phyloP scores from a whole-genome alignment of 92 coral and sea anemone genomes.

The Epizoanthus ramosus region DNA sequence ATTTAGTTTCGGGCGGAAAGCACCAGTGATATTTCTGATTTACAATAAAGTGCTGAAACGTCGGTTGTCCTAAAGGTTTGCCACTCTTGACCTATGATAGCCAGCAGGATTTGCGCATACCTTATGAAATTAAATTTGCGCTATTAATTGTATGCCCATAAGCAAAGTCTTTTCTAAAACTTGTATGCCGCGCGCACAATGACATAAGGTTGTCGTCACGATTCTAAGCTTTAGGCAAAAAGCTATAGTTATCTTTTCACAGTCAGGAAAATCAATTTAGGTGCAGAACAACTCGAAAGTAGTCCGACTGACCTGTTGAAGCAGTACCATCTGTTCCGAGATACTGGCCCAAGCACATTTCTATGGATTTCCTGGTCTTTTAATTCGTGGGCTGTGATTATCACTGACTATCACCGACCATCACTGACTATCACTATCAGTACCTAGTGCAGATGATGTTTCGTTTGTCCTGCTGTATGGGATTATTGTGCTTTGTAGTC shows the following conservation, averaged over 20 bases:
- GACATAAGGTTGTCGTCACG: slow-evolving; percentile 42
- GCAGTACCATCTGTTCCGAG: too few species aligned
- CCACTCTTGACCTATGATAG: slow-evolving; percentile 11
- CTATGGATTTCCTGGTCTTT: too few species aligned
- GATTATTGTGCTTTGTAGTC: too few species aligned
- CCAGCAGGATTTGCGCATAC: slow-evolving; percentile 28
- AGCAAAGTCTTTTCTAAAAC: slow-evolving; percentile 13
- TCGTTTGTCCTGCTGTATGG: too few species aligned
- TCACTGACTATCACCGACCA: too few species aligned
- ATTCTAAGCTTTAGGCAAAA: not conserved
- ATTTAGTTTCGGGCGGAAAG: not conserved
- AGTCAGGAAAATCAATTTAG: not conserved
- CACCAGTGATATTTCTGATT: slow-evolving; percentile 20
- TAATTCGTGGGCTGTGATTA: too few species aligned
- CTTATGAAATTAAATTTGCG: slow-evolving; percentile 24
- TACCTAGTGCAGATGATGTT: too few species aligned
- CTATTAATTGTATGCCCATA: slow-evolving; percentile 21
- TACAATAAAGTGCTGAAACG: slow-evolving; percentile 12
- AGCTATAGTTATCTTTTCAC: slow-evolving; percentile 14
- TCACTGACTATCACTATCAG: too few species aligned
- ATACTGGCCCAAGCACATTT: too few species aligned
- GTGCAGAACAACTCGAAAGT: too few species aligned
- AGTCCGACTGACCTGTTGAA: too few species aligned
- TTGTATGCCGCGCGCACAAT: not conserved
- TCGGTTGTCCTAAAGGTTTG: slow-evolving; percentile 11